Base-by-base conservation (phyloP, 1,140 invertebrate species). In the Asobara japonica region DNA sequence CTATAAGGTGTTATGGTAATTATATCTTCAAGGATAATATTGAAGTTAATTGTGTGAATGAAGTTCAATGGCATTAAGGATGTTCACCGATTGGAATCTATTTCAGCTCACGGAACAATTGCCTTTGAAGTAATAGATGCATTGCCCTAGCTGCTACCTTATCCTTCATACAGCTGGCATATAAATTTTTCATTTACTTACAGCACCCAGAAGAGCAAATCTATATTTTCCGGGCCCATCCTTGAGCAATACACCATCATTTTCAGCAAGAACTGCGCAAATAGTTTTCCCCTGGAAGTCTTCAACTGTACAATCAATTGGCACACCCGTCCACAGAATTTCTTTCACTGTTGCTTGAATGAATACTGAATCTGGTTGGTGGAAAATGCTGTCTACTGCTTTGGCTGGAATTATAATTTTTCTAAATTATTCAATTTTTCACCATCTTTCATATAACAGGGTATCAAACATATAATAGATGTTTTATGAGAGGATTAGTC, bases 151-250 rank as follows among this genome's bases (percentile, higher is more conserved):
- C n/a, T n/a, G n/a, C 1, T 62, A 51, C 8, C 56, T 64, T 65
- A 11, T 67, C 61, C 33, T 45, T 10, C 8, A 6, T 29, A n/a
- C 13, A 62, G 20, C 71, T 60, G 69, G 71, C 74, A 64, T 10
- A 69, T 7, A 45, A 73, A 45, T 36, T 27, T 33, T 11, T 60
- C 13, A 65, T 69, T 25, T 48, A 84, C 89, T 87, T 86, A 94
- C 93, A 78, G 86, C 81, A 41, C 91, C 93, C 78, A 94, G 89
- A 1, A 94, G 78, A 0, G 93, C 94, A 80, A 94, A 92, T 18
- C 87, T 85, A 71, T 91, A 91, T 67, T 90, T 89, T 65, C 87
- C 86, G 25, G 67, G 45, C 16, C 65, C 69, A 10, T 73, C 74
- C 36, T 71, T 71, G 6, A 75, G n/a, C 27, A 71, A 29, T 3